Evolutionary conservation across 2,888 invertebrate genomes (phyloP).

Genomic region (Schizaphis graminum): DNA sequence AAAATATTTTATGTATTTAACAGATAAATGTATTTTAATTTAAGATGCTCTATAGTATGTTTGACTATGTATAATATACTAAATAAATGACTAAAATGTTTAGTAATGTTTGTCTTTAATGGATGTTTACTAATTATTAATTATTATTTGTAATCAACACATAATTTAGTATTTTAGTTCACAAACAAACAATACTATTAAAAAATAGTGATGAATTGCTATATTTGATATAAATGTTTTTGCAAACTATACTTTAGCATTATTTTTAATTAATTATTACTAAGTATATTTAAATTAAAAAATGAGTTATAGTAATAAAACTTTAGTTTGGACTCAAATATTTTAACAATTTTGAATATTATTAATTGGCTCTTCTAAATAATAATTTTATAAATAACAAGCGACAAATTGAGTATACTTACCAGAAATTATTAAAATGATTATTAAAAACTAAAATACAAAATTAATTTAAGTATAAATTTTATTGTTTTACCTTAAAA

Average conservation of each 20-base stretch:
- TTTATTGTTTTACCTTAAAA: not conserved
- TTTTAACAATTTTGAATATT: not conserved
- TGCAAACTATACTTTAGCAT: not conserved
- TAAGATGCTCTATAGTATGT: no score
- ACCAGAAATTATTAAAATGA: not conserved
- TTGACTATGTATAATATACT: no score
- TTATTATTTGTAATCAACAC: not conserved
- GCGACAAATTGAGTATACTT: not conserved
- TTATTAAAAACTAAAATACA: not conserved
- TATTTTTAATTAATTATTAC: not conserved
- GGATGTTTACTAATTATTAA: no score
- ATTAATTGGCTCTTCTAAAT: not conserved
- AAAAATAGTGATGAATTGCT: not conserved
- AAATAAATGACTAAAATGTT: not conserved
- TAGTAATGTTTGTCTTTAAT: no score
- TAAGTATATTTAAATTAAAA: not conserved
- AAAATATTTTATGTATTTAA: no score
- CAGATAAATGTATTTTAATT: no score
- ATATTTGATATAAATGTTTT: not conserved
- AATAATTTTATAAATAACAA: not conserved
- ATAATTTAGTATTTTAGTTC: no score
- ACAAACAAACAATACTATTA: not conserved
- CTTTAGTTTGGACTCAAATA: not conserved
- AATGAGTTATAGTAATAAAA: not conserved
- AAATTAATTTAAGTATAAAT: not conserved